Evolutionary conservation across 2,888 invertebrate genomes (phyloP), one percentile per base, ranked within the genome.

Genomic region (Chaetogeoica ovagalla): DNA sequence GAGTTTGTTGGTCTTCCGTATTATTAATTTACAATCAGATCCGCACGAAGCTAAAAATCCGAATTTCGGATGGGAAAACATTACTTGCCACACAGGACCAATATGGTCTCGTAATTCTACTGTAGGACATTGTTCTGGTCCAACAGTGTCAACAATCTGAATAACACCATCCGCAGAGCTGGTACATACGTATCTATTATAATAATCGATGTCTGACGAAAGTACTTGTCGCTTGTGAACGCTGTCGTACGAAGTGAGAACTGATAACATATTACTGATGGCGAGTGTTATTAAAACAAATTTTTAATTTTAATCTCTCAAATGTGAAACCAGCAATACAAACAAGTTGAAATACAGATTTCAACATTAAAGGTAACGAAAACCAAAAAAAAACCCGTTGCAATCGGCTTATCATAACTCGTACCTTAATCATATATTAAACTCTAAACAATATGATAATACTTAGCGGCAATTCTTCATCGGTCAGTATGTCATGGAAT

Each of bases 161-260:
- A 99, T 94, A 3, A 95, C 93, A 87, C 96, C 93, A 87, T 99
- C 99, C 52, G 98, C 98, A 0, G 98, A 98, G 88, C 99, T 99
- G 70, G 99, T 99, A 30, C 99, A 99, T 85, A 99, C 88, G 84
- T 95, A 91, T 82, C 96, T 90, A 21, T 99, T 99, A 86, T 98
- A 98, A 87, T 96, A 98, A 88, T 99, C 98, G 87, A 99, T 90
- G 87, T 97, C 97, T 0, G 98, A 98, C 89, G 98, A 98, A 87
- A 99, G 99, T 86, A 99, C 96, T 94, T 98, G 97, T 86, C 99
- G 98, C 86, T 99, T 97, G 88, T 99, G 99, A 77, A 95, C 95
- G 13, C 98, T 99, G 87, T 99, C 98, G 82, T 99, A 94, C 55
- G 97, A 95, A 87, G 95, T 95, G 83, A 97, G 87, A 83, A 96